Evolutionary conservation across 2,888 invertebrate species (phyloP).

Genomic region (Macrosiphum euphorbiae): DNA sequence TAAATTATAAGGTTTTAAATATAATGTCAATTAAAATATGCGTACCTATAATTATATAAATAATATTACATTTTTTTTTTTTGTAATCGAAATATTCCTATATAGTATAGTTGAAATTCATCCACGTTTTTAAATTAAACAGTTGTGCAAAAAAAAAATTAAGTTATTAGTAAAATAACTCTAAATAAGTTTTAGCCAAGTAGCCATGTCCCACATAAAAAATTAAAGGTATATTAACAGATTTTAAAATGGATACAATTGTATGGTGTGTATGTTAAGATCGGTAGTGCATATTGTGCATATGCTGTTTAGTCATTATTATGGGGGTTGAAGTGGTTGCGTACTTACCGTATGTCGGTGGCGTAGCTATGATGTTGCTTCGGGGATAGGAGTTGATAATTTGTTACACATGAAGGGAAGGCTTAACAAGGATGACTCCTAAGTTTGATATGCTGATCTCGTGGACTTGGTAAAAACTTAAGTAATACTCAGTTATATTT

Average conservation of each 20-base stretch:
- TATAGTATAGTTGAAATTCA: not conserved
- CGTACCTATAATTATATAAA: not conserved
- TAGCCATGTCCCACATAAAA: not conserved
- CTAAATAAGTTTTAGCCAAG: too few species aligned
- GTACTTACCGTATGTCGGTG: not conserved
- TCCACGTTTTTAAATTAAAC: not conserved
- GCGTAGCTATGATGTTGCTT: not conserved
- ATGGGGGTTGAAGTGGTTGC: not conserved
- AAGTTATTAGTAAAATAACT: too few species aligned
- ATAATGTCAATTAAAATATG: not conserved
- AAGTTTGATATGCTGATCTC: not conserved
- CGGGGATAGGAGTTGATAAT: not conserved
- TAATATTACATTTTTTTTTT: not conserved
- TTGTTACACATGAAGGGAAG: not conserved
- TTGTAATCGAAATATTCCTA: not conserved
- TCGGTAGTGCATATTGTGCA: not conserved
- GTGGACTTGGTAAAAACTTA: not conserved
- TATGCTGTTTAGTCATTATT: not conserved
- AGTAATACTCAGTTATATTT: not conserved
- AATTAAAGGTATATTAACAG: not conserved
- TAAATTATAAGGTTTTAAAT: not conserved
- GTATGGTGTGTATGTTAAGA: not conserved
- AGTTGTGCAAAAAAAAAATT: not conserved
- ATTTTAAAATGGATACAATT: not conserved
- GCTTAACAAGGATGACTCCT: not conserved